These are phyloP conservation scores for Etheostoma cragini DNA, from an alignment of 2,113 vertebrate genomes.

Conservation along the genomic window DNA sequence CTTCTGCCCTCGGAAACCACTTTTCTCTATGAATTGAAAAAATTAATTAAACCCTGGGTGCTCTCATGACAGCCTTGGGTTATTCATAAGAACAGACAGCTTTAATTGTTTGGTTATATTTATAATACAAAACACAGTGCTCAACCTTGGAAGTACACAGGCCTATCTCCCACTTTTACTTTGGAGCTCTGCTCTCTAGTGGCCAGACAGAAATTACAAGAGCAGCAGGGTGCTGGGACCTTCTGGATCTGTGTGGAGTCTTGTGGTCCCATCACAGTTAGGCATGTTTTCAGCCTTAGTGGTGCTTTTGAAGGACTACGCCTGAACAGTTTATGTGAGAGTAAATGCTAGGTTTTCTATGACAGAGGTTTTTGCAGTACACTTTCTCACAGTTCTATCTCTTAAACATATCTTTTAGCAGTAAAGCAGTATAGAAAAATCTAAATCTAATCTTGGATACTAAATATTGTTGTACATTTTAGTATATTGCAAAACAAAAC, in stretches of 20 bases:
- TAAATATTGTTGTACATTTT: background rate
- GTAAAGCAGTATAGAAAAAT: background rate
- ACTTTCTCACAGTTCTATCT: background rate
- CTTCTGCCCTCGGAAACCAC: slow-evolving; percentile 38
- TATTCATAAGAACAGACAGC: slow-evolving; percentile 50
- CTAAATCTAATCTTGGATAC: background rate
- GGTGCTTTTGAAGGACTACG: slow-evolving; percentile 10
- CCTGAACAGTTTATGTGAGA: slow-evolving; percentile 19
- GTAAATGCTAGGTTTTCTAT: slow-evolving; percentile 37
- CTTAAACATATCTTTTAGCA: background rate
- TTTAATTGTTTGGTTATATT: slow-evolving; percentile 64
- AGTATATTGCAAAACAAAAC: background rate
- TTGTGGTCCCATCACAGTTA: background rate
- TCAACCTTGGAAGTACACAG: slow-evolving; percentile 56
- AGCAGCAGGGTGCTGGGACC: slow-evolving; percentile 5
- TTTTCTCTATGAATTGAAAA: slow-evolving; percentile 50
- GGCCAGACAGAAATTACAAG: slow-evolving; percentile 26
- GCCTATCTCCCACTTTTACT: slow-evolving; percentile 1
- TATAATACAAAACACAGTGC: slow-evolving; percentile 54
- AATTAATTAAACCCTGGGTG: slow-evolving; percentile 45
- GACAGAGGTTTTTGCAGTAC: slow-evolving; percentile 15
- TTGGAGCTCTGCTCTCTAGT: slow-evolving; percentile 68
- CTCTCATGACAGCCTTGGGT: slow-evolving; percentile 41
- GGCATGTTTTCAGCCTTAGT: slow-evolving; percentile 9
- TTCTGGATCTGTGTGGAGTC: slow-evolving; percentile 40